These are phyloP conservation scores for Kryptolebias marmoratus DNA, from an alignment of 2,113 vertebrate genomes.

Conservation along the genomic window DNA sequence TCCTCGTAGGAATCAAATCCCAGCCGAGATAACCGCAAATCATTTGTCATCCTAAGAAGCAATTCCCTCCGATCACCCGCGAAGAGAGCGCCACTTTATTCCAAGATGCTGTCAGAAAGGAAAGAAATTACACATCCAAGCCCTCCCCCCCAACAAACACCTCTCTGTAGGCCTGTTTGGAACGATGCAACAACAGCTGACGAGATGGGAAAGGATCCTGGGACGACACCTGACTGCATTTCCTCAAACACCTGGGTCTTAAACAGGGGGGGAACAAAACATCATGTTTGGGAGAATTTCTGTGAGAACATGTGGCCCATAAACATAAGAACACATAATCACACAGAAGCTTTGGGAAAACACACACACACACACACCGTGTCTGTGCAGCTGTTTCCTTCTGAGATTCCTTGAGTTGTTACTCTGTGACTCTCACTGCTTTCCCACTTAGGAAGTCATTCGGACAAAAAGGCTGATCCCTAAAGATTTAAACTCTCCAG, in stretches of 20 bases:
- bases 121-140: constrained; percentile 92
- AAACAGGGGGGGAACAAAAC: not conserved
- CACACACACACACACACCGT: constrained; percentile 63
- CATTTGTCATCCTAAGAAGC: constrained; percentile 97
- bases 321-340: constrained; percentile 47
- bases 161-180: constrained; percentile 57
- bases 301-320: constrained; percentile 27
- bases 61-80: constrained; percentile 96
- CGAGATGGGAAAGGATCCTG: constrained; percentile 38
- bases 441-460: constrained; percentile 48
- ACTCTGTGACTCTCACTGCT: constrained; percentile 54
- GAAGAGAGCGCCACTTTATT: constrained; percentile 92
- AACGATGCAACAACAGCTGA: constrained; percentile 70
- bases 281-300: constrained; percentile 5
- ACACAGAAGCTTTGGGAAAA: constrained; percentile 61
- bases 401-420: constrained; percentile 68
- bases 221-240: constrained; percentile 23
- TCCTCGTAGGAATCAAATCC: constrained; percentile 91
- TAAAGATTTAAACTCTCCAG: constrained; percentile 6
- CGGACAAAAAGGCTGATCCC: constrained; percentile 14
- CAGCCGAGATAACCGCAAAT: constrained; percentile 96
- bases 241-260: constrained; percentile 18
- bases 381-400: constrained; percentile 70
- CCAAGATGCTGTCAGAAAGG: constrained; percentile 90
- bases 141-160: constrained; percentile 16